Evolutionary conservation across 2,113 vertebrate species (phyloP), one percentile per base, ranked within the genome.

Genomic region (Mungos mungo): DNA sequence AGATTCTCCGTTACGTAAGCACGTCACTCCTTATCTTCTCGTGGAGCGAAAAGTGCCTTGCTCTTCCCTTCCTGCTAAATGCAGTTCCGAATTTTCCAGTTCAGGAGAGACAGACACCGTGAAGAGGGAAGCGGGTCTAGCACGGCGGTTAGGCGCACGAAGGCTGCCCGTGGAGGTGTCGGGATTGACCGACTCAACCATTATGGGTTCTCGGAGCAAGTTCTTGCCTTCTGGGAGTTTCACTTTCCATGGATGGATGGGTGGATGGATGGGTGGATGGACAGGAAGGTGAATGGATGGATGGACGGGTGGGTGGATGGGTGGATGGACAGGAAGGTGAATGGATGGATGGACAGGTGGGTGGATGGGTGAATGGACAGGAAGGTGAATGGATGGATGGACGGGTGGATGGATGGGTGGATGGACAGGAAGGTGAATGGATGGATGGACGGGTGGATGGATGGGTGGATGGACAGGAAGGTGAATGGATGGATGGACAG

Each of bases 321-420:
- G 16, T 47, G 9, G 7, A 35, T n/a, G 25, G 63, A 5, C 27
- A 10, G 27, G 12, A 13, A 2, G 27, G 19, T 33, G 12, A 31
- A n/a, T 35, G 6, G 10, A n/a, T 29, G 6, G 1, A 31, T 21
- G 5, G 19, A 1, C 72, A 9, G 33, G 1, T 45, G 13, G 35
- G 27, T 57, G 19, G 27, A 14, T 14, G 21, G 25, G 1, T 76
- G 54, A 12, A 3, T 60, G 14, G 68, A 11, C 0, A 18, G 68
- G 5, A 0, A 1, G 33, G 4, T 21, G 68, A 16, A 1, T 21
- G 9, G n/a, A 0, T 4, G 16, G 66, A 0, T 45, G 15, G 19
- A 8, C 41, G 13, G 7, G 6, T 25, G 31, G 33, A 5, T 23
- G 23, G 16, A 3, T 4, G 2, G 29, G 4, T 31, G 63, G 8